Evolutionary conservation across 2,113 vertebrate genomes (phyloP).

Genomic region (Myrmophylax atrothorax): DNA sequence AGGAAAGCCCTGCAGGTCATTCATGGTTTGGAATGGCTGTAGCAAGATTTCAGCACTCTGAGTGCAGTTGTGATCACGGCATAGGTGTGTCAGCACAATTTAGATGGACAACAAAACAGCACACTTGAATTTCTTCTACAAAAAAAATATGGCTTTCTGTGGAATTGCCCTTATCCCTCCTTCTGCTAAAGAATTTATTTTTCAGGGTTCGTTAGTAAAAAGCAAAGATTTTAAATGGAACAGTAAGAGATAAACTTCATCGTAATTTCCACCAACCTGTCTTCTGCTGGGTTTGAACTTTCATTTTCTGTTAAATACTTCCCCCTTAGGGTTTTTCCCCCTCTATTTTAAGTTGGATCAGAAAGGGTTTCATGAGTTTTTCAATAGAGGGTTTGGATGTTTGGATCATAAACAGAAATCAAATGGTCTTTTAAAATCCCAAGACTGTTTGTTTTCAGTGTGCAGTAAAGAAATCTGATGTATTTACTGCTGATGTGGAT

Average conservation of each 20-base stretch:
- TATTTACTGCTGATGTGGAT: not conserved
- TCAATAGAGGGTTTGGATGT: not conserved
- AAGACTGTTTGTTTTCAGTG: not conserved
- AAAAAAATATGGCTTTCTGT: not conserved
- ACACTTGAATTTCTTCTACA: rapidly evolving
- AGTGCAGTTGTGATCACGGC: not conserved
- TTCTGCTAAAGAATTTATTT: not conserved
- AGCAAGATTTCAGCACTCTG: not conserved
- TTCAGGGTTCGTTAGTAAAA: not conserved
- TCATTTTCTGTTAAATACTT: not conserved
- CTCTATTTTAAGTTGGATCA: not conserved
- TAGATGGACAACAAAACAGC: not conserved
- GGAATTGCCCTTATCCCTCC: not conserved
- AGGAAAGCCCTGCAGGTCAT: not conserved
- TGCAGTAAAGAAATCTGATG: not conserved
- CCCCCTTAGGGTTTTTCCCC: too few relatives aligned
- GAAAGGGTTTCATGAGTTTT: not conserved
- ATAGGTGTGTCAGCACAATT: not conserved
- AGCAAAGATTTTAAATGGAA: not conserved
- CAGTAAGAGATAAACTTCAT: not conserved
- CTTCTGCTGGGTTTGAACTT: not conserved
- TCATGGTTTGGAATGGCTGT: not conserved
- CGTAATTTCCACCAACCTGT: not conserved
- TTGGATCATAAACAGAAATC: not conserved
- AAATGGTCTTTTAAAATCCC: not conserved